These are phyloP conservation scores for Plagodis pulveraria DNA, from an alignment of 2,888 invertebrate genomes.

Conservation along the genomic window DNA sequence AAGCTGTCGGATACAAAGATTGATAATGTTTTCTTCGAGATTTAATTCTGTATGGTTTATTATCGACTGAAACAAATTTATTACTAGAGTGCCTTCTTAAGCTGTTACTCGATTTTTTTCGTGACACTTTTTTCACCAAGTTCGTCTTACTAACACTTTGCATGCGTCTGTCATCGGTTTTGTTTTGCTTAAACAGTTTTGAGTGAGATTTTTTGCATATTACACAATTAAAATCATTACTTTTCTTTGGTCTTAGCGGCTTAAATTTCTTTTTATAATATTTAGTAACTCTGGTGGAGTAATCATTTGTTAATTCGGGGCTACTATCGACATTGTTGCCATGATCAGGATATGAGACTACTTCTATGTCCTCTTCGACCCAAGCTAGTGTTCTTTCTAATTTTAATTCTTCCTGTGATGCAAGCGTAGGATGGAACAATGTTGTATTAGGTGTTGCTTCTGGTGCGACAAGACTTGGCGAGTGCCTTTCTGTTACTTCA, in stretches of 20 bases:
- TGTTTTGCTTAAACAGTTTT: conserved; percentile 29
- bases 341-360: conserved; percentile 41
- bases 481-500: conserved; percentile 40
- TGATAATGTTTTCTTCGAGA: conserved; percentile 38
- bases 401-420: conserved; percentile 37
- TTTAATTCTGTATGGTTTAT: conserved; percentile 36
- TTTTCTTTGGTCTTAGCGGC: conserved; percentile 36
- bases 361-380: conserved; percentile 54
- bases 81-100: conserved; percentile 42
- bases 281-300: conserved; percentile 34
- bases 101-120: conserved; percentile 44
- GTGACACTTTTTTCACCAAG: conserved; percentile 43
- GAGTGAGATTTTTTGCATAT: conserved; percentile 35
- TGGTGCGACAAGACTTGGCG: conserved; percentile 35
- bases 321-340: conserved; percentile 40
- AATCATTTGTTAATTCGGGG: conserved; percentile 49
- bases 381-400: conserved; percentile 59
- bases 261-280: conserved; percentile 41
- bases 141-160: conserved; percentile 44
- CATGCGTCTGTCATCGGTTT: conserved; percentile 41
- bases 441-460: conserved; percentile 14
- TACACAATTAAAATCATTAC: conserved; percentile 28
- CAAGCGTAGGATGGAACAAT: conserved; percentile 10
- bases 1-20: conserved; percentile 39
- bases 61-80: conserved; percentile 42